These are phyloP conservation scores for Thelaira solivaga DNA, from an alignment of 2,888 invertebrate genomes.

Conservation along the genomic window DNA sequence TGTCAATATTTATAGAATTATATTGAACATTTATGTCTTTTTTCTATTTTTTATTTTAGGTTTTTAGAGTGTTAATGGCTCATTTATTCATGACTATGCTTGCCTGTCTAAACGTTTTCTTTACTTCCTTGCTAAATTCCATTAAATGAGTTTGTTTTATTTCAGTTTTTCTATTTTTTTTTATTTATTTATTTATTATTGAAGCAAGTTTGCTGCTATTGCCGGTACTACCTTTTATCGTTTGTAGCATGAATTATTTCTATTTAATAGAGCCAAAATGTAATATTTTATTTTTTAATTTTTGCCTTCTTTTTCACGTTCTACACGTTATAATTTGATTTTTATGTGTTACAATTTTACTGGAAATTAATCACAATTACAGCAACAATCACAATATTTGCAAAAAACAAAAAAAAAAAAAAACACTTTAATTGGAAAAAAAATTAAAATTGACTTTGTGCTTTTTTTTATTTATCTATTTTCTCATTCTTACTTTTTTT, in stretches of 20 bases:
- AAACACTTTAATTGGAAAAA: no score
- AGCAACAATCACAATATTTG: slow-evolving; percentile 56
- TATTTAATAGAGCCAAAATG: slow-evolving; percentile 72
- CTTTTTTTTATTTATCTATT: slow-evolving; percentile 3
- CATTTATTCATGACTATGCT: slow-evolving; percentile 8
- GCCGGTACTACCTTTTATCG: slow-evolving; percentile 30
- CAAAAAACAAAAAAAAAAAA: neutral
- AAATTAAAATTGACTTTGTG: slow-evolving; percentile 16
- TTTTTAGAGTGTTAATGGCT: slow-evolving; percentile 29
- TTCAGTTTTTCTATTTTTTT: no score
- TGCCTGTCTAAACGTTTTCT: neutral
- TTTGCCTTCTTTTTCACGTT: slow-evolving; percentile 1
- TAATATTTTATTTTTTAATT: slow-evolving; percentile 53
- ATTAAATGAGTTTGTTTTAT: slow-evolving; percentile 16
- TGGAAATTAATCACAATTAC: slow-evolving; percentile 61
- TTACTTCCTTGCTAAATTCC: neutral
- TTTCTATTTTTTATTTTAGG: neutral
- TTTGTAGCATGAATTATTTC: slow-evolving; percentile 71
- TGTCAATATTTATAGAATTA: slow-evolving; percentile 44
- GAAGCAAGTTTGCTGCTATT: neutral
- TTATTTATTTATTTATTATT: slow-evolving; percentile 42
- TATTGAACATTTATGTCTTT: no score
- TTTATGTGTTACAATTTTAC: slow-evolving; percentile 45
- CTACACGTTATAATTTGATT: slow-evolving; percentile 39
- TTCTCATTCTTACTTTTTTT: neutral